phyloP scores from a whole-genome alignment of 1,140 invertebrate species.

The Asbolus verrucosus region DNA sequence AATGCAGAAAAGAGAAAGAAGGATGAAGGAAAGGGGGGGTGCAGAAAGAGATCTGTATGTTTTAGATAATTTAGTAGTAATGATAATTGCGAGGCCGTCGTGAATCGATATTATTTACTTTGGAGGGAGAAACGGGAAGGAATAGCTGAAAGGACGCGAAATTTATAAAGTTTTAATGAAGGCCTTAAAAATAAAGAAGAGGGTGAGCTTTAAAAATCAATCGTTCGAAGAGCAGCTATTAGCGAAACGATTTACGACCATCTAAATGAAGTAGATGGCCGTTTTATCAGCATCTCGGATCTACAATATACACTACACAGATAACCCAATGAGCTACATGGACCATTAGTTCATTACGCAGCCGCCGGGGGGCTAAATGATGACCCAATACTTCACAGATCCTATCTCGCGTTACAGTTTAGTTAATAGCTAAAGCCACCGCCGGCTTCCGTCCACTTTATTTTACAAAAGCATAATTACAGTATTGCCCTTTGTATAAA shows the following conservation, averaged over 20 bases:
- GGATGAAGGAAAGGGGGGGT: too few relatives aligned
- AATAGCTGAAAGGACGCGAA: constrained; percentile 6
- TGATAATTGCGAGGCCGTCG: constrained; percentile 7
- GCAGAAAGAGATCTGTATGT: background rate
- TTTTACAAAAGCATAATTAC: constrained; percentile 48
- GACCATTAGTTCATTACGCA: constrained; percentile 55
- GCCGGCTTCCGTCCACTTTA: constrained; percentile 43
- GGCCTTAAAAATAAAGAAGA: constrained; percentile 38
- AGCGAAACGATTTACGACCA: constrained; percentile 47
- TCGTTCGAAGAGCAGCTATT: constrained; percentile 45
- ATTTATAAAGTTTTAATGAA: constrained; percentile 46
- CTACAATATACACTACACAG: constrained; percentile 42
- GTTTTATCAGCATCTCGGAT: constrained; percentile 42
- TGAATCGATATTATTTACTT: constrained; percentile 29
- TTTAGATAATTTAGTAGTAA: constrained; percentile 1
- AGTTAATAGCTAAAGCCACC: constrained; percentile 51
- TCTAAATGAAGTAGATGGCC: constrained; percentile 47
- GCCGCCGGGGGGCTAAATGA: constrained; percentile 51
- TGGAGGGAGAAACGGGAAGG: background rate
- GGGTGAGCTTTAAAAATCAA: constrained; percentile 43
- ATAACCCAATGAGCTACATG: constrained; percentile 50
- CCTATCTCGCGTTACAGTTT: constrained; percentile 50
- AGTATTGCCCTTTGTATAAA: constrained; percentile 43
- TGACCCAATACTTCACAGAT: constrained; percentile 53
- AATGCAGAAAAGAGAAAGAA: too few relatives aligned